Base-by-base conservation (phyloP, 2,113 vertebrate genomes). In the Bostrychus sinensis region DNA sequence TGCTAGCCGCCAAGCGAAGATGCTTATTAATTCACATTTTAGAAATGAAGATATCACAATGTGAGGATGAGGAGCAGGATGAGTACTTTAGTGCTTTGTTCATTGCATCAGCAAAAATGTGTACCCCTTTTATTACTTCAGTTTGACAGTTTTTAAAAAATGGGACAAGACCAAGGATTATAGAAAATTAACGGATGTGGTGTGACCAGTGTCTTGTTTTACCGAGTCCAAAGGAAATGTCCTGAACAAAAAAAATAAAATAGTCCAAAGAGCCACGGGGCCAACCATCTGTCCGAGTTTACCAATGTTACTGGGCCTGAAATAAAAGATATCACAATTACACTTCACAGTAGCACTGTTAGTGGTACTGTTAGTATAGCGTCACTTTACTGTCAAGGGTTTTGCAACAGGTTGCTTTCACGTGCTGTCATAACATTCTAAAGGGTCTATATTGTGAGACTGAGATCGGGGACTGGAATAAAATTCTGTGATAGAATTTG, bases 291-390 rank as follows among this genome's bases (percentile, higher is more conserved):
- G 57, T 55, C 12, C 22, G 13, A 34, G 48, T 28, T 22, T 16
- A n/a, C 23, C 1, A 9, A 5, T 74, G 53, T 91, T 85, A 93
- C 85, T 92, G 91, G 37, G 86, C 86, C 92, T 93, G 85, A 48
- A 89, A 87, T 13, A 66, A 55, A 12, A 36, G 1, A 36, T 11
- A 55, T 34, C 30, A 30, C 13, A 28, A n/a, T n/a, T 26, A 14
- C 12, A 48, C 11, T 48, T 20, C 9, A 25, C 22, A 14, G 22
- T 48, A 20, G 12, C 7, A 53, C 10, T 17, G 42, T 22, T 14
- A 5, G n/a, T n/a, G n/a, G n/a, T n/a, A n/a, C n/a, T n/a, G n/a
- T n/a, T n/a, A n/a, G n/a, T n/a, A n/a, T n/a, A n/a, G n/a, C n/a
- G n/a, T n/a, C n/a, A n/a, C n/a, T n/a, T n/a, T n/a, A n/a, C n/a